Evolutionary conservation across 2,113 vertebrate species (phyloP).

Genomic region (Poicephalus meyeri): DNA sequence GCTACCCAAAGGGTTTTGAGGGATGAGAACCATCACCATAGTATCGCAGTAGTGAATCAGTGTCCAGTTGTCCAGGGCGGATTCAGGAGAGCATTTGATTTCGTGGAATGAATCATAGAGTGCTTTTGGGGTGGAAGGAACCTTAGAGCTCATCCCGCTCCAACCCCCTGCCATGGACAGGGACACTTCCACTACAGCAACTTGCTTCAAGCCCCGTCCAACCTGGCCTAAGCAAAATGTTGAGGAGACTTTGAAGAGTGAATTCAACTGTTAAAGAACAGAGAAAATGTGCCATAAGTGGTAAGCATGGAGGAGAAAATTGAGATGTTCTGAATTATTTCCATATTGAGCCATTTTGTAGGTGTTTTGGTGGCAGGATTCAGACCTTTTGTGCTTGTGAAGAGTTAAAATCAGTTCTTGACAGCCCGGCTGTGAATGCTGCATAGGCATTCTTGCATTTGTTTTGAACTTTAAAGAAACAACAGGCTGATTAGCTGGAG

Average conservation of each 20-base stretch:
- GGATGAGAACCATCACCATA: background rate
- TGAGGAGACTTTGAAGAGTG: background rate
- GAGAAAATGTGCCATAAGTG: background rate
- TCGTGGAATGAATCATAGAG: background rate
- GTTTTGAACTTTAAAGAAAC: conserved; percentile 66
- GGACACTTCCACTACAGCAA: background rate
- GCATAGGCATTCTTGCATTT: conserved; percentile 32
- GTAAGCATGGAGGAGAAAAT: background rate
- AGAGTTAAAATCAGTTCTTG: conserved; percentile 47
- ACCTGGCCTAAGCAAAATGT: background rate
- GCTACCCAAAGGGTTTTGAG: fast-evolving
- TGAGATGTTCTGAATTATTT: background rate
- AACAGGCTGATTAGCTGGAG: conserved; percentile 61
- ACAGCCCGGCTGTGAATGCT: background rate
- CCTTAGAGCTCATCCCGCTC: background rate
- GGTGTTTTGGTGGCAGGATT: background rate
- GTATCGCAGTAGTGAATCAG: background rate
- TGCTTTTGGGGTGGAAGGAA: background rate
- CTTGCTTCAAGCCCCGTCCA: background rate
- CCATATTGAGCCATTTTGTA: background rate
- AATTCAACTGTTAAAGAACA: background rate
- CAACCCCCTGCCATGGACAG: background rate
- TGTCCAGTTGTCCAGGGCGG: background rate
- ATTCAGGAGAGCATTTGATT: background rate
- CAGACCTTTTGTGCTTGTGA: background rate